Evolutionary conservation across 2,888 invertebrate genomes (phyloP), one percentile per base, ranked within the genome.

Genomic region (Creontiades dilutus): DNA sequence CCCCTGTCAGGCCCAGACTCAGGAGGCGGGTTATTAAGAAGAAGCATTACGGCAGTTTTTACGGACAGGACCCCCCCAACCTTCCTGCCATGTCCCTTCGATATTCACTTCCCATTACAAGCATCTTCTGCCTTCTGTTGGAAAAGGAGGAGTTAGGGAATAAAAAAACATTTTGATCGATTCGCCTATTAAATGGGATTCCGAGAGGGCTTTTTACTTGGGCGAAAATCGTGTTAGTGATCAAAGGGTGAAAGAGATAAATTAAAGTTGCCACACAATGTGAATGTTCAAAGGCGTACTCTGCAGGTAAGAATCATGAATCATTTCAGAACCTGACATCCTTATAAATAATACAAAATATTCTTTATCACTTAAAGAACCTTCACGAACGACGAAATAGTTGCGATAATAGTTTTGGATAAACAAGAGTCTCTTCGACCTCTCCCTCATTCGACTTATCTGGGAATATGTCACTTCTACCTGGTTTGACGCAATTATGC

Each of bases 21-120:
- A 47, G 48, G 37, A 23, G 14, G 16, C 75, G 68, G 86, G 86
- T 86, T 86, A 86, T 86, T 86, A 86, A 68, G 86, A 75, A 75
- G 48, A 86, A 86, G 86, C 86, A 86, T 86, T 86, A 86, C 75
- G 86, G 86, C 86, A 68, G 47, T 86, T 86, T 86, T 86, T 86
- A 86, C 76, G 48, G 86, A 86, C 68, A 61, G 86, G 86, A 47
- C 46, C 86, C 46, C 37, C 86, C 46, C 37, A 4, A 37, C 76
- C 47, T 46, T 37, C 23, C 76, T 75, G 14, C 76, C 76, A 46
- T 75, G 75, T 76, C 68, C 75, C 46, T 47, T 27, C 86, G 48
- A 86, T 86, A 76, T 86, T 75, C 86, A 27, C 61, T 27, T 86
- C 86, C 68, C 85, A 68, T 86, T 86, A 86, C 86, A 86, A 47